Percentiles rank a stretch among this genome's conserved stretches.
Evolutionary conservation across 30 jellyfish, hydroid and myxozoan genomes (phyloP).

Genomic region (Catostylus mosaicus): DNA sequence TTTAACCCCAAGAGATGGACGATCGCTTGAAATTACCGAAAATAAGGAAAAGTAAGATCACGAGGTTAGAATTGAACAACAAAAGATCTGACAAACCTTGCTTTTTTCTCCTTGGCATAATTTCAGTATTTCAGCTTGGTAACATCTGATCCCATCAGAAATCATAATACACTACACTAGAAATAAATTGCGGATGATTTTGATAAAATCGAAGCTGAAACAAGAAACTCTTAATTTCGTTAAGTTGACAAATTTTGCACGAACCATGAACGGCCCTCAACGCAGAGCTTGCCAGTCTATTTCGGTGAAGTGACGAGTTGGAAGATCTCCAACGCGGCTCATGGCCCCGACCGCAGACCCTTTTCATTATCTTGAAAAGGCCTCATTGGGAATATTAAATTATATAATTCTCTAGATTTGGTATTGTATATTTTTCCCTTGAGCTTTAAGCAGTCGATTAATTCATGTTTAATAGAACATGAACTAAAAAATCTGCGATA

Average conservation of each 20-base stretch:
- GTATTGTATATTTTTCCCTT: too few species aligned
- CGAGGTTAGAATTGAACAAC: constrained; percentile 57
- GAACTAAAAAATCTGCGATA: too few species aligned
- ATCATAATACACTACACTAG: constrained; percentile 25
- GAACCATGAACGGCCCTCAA: constrained; percentile 46
- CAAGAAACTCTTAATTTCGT: constrained; percentile 3
- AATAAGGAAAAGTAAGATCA: constrained; percentile 20
- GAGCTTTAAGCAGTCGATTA: too few species aligned
- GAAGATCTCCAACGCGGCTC: constrained; percentile 41
- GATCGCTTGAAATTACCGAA: not conserved
- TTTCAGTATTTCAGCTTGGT: not conserved
- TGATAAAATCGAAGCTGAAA: constrained; percentile 3
- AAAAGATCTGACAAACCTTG: constrained; percentile 67
- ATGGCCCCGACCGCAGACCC: constrained; percentile 33
- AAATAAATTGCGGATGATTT: not conserved
- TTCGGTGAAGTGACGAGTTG: constrained; percentile 70
- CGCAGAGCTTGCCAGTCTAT: constrained; percentile 61
- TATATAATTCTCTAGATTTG: too few species aligned
- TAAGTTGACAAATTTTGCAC: constrained; percentile 40
- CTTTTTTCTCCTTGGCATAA: constrained; percentile 76
- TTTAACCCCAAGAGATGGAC: constrained; percentile 39
- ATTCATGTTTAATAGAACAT: too few species aligned
- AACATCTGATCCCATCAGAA: constrained; percentile 44
- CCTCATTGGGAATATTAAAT: not conserved
- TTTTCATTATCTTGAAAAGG: not conserved